Evolutionary conservation across 2,797 vertebrate genomes (phyloP).

Genomic region (Catharus ustulatus): DNA sequence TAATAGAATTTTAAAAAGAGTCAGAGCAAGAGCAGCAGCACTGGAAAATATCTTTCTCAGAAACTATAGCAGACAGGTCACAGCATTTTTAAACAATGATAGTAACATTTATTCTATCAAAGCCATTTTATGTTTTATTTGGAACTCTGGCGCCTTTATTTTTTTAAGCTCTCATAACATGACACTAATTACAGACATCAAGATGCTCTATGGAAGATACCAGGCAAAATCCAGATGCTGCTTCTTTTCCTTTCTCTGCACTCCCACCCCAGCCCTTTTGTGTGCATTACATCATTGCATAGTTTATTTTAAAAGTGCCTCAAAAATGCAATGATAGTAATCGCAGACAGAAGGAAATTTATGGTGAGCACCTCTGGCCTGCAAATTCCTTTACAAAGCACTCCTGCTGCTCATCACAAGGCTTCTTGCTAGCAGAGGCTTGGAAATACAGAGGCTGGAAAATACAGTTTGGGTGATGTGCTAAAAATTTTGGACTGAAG

Average conservation of each 20-base stretch:
- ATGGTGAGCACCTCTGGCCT: constrained; percentile 71
- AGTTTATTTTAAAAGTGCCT: constrained; percentile 92
- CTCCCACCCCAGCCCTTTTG: constrained; percentile 67
- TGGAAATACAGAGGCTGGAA: constrained; percentile 67
- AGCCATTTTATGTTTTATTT: constrained; percentile 98
- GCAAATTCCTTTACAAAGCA: constrained; percentile 83
- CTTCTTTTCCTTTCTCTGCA: constrained; percentile 76
- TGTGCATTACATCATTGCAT: constrained; percentile 86
- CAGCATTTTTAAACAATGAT: constrained; percentile 94
- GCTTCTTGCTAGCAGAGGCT: constrained; percentile 80
- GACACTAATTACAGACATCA: constrained; percentile 98
- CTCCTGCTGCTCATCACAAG: constrained; percentile 80
- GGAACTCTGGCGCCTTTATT: constrained; percentile 93
- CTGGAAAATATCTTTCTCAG: constrained; percentile 85
- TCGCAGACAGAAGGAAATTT: constrained; percentile 83
- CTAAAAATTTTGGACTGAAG: constrained; percentile 65
- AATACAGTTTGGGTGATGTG: constrained; percentile 47
- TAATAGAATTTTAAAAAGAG: constrained; percentile 74
- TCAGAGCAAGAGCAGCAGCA: constrained; percentile 59
- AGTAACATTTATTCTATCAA: constrained; percentile 95
- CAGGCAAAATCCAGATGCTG: constrained; percentile 82
- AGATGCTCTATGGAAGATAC: constrained; percentile 90
- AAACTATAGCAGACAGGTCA: constrained; percentile 86
- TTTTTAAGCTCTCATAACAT: constrained; percentile 91
- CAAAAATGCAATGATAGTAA: constrained; percentile 91